These are phyloP conservation scores for Phyllotis vaccarum DNA, from an alignment of 2,797 vertebrate species.

Conservation along the genomic window DNA sequence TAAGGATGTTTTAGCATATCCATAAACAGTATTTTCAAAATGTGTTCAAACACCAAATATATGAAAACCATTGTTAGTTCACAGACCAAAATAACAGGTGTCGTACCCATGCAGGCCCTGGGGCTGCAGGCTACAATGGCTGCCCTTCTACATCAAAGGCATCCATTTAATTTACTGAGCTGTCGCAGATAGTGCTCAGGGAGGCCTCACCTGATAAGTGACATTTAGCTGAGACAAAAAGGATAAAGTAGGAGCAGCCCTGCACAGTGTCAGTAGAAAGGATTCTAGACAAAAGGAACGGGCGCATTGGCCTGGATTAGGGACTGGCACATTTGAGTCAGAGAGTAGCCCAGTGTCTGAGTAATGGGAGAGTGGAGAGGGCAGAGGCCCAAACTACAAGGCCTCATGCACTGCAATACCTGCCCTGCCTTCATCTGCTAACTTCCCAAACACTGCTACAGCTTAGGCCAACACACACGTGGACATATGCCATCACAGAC, in stretches of 20 bases:
- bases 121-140: not conserved
- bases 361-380: not conserved
- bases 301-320: not conserved
- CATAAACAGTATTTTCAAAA: not conserved
- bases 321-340: not conserved
- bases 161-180: not conserved
- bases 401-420: not conserved
- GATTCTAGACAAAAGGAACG: not conserved
- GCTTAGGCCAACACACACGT: not conserved
- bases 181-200: not conserved
- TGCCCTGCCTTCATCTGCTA: not conserved
- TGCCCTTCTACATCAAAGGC: not conserved
- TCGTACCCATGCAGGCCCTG: not conserved
- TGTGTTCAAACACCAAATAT: conserved; percentile 35
- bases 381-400: not conserved
- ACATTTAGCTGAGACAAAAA: not conserved
- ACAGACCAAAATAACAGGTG: not conserved
- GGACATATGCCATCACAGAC: accelerated
- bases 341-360: not conserved
- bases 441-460: not conserved
- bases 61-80: conserved; percentile 24
- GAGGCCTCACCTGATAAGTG: not conserved
- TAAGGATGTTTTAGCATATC: not conserved
- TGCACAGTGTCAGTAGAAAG: not conserved
- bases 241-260: not conserved